Percentiles rank a stretch among this genome's conserved stretches.
These are phyloP conservation scores for Merops nubicus DNA, from an alignment of 2,113 vertebrate species.

Conservation along the genomic window DNA sequence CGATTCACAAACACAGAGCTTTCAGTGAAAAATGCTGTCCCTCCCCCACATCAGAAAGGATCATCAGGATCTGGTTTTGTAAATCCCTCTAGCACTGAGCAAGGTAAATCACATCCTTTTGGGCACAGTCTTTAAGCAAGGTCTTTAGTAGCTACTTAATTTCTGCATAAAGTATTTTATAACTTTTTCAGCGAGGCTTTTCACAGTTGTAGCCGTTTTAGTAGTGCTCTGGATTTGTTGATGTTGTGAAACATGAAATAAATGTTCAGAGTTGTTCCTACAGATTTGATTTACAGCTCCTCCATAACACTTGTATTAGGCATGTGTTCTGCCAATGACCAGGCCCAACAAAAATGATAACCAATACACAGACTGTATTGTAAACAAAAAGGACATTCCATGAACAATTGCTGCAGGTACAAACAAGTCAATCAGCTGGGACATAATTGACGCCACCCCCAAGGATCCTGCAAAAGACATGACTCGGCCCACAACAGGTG, in stretches of 20 bases:
- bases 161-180: neutral
- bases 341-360: too few species aligned
- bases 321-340: too few species aligned
- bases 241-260: neutral
- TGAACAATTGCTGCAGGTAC: too few species aligned
- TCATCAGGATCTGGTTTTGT: neutral
- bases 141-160: neutral
- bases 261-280: neutral
- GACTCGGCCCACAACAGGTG: too few species aligned
- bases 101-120: neutral
- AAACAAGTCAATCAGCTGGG: too few species aligned
- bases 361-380: too few species aligned
- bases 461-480: too few species aligned
- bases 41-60: neutral
- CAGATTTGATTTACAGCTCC: neutral
- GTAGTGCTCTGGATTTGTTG: neutral
- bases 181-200: neutral
- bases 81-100: neutral
- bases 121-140: neutral
- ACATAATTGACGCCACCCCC: too few species aligned
- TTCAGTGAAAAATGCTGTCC: neutral
- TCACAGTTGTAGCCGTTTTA: neutral
- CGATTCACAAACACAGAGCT: neutral
- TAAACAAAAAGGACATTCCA: too few species aligned
- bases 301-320: neutral